Conservation (phyloP, 2,113 vertebrate species). For the Lates calcarifer region DNA sequence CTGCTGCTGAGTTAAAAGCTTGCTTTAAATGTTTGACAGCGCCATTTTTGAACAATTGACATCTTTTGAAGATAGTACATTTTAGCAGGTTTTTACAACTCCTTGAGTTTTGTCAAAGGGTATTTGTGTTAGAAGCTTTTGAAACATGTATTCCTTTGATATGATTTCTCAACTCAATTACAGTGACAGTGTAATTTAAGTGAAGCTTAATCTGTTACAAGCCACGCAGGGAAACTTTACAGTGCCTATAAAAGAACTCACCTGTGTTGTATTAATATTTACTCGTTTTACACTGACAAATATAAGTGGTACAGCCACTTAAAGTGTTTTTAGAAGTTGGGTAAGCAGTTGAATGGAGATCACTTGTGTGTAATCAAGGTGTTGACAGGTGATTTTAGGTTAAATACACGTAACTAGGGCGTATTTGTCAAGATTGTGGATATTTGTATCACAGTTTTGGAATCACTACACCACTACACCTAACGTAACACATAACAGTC, state of each 20-base stretch:
- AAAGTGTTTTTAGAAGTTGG: background rate
- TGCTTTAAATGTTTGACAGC: background rate
- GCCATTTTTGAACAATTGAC: background rate
- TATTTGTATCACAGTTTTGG: no score
- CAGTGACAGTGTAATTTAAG: background rate
- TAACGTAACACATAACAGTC: background rate
- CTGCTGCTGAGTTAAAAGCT: conserved; percentile 9
- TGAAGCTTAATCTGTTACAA: background rate
- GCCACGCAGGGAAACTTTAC: background rate
- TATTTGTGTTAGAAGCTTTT: background rate
- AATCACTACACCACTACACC: no score
- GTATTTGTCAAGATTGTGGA: no score
- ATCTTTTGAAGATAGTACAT: background rate
- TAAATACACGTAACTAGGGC: no score
- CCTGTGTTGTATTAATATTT: background rate
- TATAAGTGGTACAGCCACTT: background rate
- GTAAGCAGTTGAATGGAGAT: background rate
- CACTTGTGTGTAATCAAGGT: background rate
- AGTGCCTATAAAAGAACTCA: background rate
- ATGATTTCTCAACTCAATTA: background rate
- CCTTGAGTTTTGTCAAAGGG: background rate
- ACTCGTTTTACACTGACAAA: background rate
- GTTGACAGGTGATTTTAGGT: conserved; percentile 8
- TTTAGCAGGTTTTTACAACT: background rate
- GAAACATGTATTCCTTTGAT: background rate